Evolutionary conservation across 2,888 invertebrate species (phyloP), one percentile per base, ranked within the genome.

Genomic region (Sericinus montela): DNA sequence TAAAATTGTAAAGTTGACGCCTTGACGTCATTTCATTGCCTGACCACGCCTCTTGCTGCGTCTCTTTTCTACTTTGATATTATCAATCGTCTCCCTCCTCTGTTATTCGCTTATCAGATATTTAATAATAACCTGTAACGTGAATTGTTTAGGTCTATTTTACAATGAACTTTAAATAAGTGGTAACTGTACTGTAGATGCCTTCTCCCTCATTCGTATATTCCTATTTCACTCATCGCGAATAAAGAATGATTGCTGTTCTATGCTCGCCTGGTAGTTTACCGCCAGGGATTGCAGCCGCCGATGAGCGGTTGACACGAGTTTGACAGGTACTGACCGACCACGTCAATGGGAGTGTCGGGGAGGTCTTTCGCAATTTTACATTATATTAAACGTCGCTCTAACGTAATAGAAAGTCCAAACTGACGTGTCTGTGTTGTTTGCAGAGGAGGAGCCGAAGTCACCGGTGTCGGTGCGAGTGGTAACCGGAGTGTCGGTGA

Each of bases 271-370:
- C 87, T 88, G 78, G 87, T 88, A 77, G 62, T 87, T 88, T 87
- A 80, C 87, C 88, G 88, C 88, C 86, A 85, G 83, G 75, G 73
- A 84, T 72, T 86, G 86, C 85, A 86, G 81, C 82, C 82, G 77
- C 70, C 76, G 83, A 82, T 78, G 83, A 82, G 72, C 69, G 75
- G 67, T 75, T 85, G 85, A 85, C 83, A 79, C 76, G 81, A 69
- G 71, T 73, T 79, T 82, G 84, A 84, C 86, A 74, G 86, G 85
- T 66, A 79, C 77, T 68, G 80, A 75, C 71, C 71, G 80, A 76
- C 71, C 72, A 65, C 40, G 55, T 51, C 65, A 60, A 52, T 63
- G 66, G 48, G 63, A 65, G 58, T 43, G 51, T 45, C 54, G 48
- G 28, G 46, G 32, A 49, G 42, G 47, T 39, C 43, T 53, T 51